Conservation (phyloP, 2,888 invertebrate species). For the Noctua pronuba region DNA sequence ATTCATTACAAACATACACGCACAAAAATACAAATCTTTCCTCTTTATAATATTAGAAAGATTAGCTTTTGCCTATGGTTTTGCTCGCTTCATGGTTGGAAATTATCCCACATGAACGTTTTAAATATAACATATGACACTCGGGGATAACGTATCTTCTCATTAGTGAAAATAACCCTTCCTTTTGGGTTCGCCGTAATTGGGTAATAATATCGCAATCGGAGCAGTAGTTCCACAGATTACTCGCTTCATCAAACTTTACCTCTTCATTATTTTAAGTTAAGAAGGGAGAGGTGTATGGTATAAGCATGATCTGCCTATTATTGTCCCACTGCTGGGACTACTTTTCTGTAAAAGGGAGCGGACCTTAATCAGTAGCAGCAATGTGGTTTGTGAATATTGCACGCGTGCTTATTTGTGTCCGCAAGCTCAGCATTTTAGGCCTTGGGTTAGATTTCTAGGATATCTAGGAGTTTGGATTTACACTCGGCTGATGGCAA, state of each 20-base stretch:
- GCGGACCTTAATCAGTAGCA: neutral
- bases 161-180: neutral
- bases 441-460: no score
- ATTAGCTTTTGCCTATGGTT: no score
- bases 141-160: neutral
- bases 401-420: no score
- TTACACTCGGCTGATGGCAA: neutral
- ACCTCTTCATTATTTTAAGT: neutral
- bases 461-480: neutral
- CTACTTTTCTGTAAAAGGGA: neutral
- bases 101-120: neutral
- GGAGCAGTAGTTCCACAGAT: neutral
- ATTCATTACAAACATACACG: no score
- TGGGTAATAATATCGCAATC: neutral
- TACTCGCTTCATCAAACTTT: neutral
- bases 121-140: no score
- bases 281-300: neutral
- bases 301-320: neutral
- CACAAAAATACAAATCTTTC: no score
- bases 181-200: no score
- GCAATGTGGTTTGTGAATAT: no score
- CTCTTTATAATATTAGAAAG: no score
- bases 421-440: no score
- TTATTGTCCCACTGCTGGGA: neutral
- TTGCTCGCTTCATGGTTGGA: neutral